A percentile compares a stretch with the other conserved stretches of the same genome.
phyloP scores from a whole-genome alignment of 2,113 vertebrate genomes.

The Erinaceus europaeus region DNA sequence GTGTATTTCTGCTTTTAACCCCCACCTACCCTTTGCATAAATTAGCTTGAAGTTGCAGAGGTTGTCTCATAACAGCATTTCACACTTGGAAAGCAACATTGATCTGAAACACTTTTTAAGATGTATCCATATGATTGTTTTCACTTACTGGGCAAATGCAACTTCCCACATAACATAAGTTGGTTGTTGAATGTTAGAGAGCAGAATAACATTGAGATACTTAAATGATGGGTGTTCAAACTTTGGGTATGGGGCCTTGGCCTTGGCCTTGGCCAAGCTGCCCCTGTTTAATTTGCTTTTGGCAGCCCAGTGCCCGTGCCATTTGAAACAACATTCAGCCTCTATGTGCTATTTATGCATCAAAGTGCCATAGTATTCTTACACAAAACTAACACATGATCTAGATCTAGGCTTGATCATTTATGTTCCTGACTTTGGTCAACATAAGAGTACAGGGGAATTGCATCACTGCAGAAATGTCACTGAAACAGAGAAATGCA shows the following conservation, averaged over 20 bases:
- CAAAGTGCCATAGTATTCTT: neutral
- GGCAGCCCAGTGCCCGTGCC: neutral
- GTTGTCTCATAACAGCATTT: conserved; percentile 52
- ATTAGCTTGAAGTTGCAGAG: conserved; percentile 57
- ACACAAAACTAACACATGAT: neutral
- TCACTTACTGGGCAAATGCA: conserved; percentile 37
- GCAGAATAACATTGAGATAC: neutral
- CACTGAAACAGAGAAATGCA: neutral
- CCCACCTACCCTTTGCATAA: conserved; percentile 45
- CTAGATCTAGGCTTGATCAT: neutral
- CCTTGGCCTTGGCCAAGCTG: neutral
- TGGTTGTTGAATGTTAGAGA: neutral
- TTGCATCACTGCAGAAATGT: neutral
- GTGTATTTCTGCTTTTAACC: conserved; percentile 39
- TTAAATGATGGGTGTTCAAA: neutral
- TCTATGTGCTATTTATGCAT: neutral
- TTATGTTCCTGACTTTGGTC: neutral
- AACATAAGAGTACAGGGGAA: neutral
- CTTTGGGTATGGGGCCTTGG: neutral
- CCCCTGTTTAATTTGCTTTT: neutral
- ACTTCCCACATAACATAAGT: conserved; percentile 26
- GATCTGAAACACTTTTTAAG: conserved; percentile 53
- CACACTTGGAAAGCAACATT: conserved; percentile 53
- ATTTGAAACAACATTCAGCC: neutral
- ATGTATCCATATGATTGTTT: conserved; percentile 44